Evolutionary conservation across 2,888 invertebrate genomes (phyloP), one percentile per base, ranked within the genome.

Genomic region (Eilema caniola): DNA sequence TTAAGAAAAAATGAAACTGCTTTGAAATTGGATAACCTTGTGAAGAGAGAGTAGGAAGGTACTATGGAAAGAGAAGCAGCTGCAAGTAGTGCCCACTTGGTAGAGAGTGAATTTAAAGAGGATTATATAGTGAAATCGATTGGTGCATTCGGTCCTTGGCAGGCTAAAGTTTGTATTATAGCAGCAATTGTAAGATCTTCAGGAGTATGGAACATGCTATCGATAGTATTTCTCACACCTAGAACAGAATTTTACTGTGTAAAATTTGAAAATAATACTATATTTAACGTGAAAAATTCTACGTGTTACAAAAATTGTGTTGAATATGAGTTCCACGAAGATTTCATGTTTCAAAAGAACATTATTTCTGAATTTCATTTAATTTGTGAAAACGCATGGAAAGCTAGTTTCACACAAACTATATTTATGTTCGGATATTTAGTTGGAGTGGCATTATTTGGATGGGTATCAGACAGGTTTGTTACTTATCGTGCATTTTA

Each of bases 381-480:
- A 59, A 90, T 92, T 62, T 92, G 92, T 74, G 84, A 87, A 8
- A 78, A 79, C 61, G 82, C 85, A 3, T 92, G 92, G 92, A 79
- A 90, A 47, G 86, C 85, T 7, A 88, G 88, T 75, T 88, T 92
- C 69, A 81, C 85, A 0, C 92, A 92, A 70, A 85, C 88, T 3
- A 71, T 89, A 64, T 25, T 91, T n/a, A 91, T 92, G 89, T 82
- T 90, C 57, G 92, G 90, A 3, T 81, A 88, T 57, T 70, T 90
- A 31, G 60, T 88, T 41, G 92, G 91, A 25, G 85, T 85, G 0
- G 85, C 82, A 12, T n/a, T 88, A 10, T 91, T 90, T 77, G 91
- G 92, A 59, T 92, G 92, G 92, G 76, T 90, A 25, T 90, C 92
- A 14, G 92, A 92, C 71, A 87, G 88, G 91, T 90, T 75, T 16